Conservation (phyloP, 2,888 invertebrate genomes). For the Apamea crenata region DNA sequence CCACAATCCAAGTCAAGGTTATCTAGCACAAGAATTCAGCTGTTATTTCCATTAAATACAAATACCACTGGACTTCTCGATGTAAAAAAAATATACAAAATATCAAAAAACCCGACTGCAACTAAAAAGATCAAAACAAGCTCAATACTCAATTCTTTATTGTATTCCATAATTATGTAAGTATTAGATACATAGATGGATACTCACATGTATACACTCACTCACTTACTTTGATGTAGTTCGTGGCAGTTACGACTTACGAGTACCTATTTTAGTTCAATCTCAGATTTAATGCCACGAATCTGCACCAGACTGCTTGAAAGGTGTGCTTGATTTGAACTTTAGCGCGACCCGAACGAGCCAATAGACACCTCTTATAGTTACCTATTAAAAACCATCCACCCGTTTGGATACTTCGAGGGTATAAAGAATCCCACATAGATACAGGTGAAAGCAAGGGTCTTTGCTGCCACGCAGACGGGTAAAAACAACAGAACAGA, state of each 20-base stretch:
- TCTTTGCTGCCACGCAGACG: background rate
- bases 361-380: background rate
- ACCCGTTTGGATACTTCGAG: background rate
- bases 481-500: background rate
- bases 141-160: too few relatives aligned
- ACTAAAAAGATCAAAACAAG: background rate
- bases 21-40: background rate
- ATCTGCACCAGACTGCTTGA: too few relatives aligned
- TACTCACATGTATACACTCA: too few relatives aligned
- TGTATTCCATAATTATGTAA: too few relatives aligned
- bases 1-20: conserved; percentile 17
- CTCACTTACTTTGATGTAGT: too few relatives aligned
- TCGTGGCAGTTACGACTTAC: too few relatives aligned
- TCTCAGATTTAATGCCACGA: background rate
- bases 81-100: background rate
- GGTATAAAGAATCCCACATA: background rate
- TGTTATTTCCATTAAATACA: conserved; percentile 3
- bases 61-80: background rate
- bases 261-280: background rate
- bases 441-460: background rate
- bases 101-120: background rate
- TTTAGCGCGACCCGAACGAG: background rate
- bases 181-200: too few relatives aligned
- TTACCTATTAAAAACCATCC: background rate
- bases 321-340: too few relatives aligned